Conservation (phyloP, 2,888 invertebrate species). For the Achlya flavicornis region DNA sequence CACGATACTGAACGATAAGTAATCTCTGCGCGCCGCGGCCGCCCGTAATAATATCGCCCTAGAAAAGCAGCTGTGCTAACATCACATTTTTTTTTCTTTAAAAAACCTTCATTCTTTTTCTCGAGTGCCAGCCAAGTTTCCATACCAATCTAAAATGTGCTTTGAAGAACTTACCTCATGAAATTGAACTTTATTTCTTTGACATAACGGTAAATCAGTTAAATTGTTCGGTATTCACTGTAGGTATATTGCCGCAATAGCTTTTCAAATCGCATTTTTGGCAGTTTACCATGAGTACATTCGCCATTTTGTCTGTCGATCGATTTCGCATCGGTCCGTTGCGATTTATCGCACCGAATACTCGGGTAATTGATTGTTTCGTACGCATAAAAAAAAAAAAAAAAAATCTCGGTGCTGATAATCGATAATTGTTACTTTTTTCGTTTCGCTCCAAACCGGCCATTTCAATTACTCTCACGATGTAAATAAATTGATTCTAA, state of each 20-base stretch:
- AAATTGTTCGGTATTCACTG: slow-evolving; percentile 36
- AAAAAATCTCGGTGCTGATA: slow-evolving; percentile 48
- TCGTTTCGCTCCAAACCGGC: slow-evolving; percentile 32
- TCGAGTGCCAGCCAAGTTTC: slow-evolving; percentile 54
- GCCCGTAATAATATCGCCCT: slow-evolving; percentile 46
- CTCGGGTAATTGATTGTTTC: slow-evolving; percentile 54
- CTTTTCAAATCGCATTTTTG: slow-evolving; percentile 58
- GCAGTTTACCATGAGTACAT: slow-evolving; percentile 45
- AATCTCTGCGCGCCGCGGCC: neutral
- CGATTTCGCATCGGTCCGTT: slow-evolving; percentile 52
- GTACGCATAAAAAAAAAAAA: slow-evolving; percentile 41
- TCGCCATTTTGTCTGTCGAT: slow-evolving; percentile 49
- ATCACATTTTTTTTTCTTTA: slow-evolving; percentile 53
- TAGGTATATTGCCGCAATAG: slow-evolving; percentile 42
- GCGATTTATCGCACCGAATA: slow-evolving; percentile 52
- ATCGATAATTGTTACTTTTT: slow-evolving; percentile 47
- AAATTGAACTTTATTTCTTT: slow-evolving; percentile 30
- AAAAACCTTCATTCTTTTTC: slow-evolving; percentile 54
- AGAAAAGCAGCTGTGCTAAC: slow-evolving; percentile 64
- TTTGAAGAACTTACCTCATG: slow-evolving; percentile 36
- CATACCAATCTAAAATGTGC: slow-evolving; percentile 4
- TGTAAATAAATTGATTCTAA: slow-evolving; percentile 39
- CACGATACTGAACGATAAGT: slow-evolving; percentile 6
- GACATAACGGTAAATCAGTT: slow-evolving; percentile 29
- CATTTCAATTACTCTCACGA: slow-evolving; percentile 34